A percentile compares a stretch with the other conserved stretches of the same genome.
Conservation (phyloP, 2,888 invertebrate genomes). For the Acleris literana region DNA sequence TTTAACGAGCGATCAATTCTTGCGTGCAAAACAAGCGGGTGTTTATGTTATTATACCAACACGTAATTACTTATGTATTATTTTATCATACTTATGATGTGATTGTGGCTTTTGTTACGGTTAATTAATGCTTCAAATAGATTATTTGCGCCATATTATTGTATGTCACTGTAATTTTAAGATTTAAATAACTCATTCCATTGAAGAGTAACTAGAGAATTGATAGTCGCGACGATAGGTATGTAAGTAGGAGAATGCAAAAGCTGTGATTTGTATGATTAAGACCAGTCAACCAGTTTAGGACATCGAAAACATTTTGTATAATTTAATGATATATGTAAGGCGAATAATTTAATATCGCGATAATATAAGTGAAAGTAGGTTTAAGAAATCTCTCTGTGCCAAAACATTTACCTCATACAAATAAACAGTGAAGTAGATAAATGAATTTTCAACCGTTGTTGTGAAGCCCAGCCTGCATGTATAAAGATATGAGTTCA, state of each 20-base stretch:
- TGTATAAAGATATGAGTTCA: conserved; percentile 5
- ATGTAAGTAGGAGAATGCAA: conserved; percentile 76
- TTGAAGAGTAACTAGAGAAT: conserved; percentile 67
- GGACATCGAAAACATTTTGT: conserved; percentile 83
- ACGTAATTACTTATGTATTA: conserved; percentile 23
- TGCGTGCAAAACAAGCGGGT: conserved; percentile 26
- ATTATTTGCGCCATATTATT: conserved; percentile 71
- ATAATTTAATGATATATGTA: conserved; percentile 71
- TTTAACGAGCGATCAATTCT: conserved; percentile 10
- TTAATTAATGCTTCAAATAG: conserved; percentile 42
- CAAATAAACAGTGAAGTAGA: conserved; percentile 80
- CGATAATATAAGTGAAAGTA: conserved; percentile 74
- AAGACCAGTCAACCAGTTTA: conserved; percentile 83
- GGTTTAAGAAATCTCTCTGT: conserved; percentile 87
- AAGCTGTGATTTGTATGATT: conserved; percentile 83
- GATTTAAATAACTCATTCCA: conserved; percentile 73
- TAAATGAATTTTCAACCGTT: conserved; percentile 73
- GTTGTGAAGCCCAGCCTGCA: conserved; percentile 55
- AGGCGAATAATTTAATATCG: conserved; percentile 70
- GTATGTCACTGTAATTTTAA: conserved; percentile 61
- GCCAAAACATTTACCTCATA: conserved; percentile 93
- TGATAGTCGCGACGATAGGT: conserved; percentile 77
- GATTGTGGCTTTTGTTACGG: conserved; percentile 30
- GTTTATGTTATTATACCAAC: conserved; percentile 31
- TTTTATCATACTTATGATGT: conserved; percentile 22